These are phyloP conservation scores for Oscheius onirici DNA, from an alignment of 2,888 invertebrate species.

Conservation along the genomic window DNA sequence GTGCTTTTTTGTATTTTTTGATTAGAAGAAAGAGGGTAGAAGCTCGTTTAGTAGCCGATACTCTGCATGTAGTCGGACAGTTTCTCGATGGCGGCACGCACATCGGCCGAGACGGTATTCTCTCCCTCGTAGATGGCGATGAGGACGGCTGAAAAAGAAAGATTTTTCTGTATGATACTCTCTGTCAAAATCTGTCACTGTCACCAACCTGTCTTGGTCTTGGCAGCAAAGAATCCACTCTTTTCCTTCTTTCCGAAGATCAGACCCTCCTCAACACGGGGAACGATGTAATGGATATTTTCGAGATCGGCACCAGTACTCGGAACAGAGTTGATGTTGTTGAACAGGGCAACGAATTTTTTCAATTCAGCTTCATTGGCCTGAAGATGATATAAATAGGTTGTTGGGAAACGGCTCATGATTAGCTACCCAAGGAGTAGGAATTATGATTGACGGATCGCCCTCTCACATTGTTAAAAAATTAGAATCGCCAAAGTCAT, in stretches of 20 bases:
- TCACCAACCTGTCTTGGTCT: constrained; percentile 59
- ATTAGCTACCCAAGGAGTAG: background rate
- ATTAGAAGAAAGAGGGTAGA: background rate
- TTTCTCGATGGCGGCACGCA: constrained; percentile 67
- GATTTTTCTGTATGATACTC: background rate
- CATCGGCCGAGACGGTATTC: constrained; percentile 57
- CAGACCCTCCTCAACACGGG: constrained; percentile 67
- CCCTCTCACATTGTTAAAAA: no score
- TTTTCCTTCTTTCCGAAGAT: constrained; percentile 71
- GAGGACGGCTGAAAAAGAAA: constrained; percentile 58
- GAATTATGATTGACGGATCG: background rate
- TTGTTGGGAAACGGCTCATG: background rate
- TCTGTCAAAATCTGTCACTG: background rate
- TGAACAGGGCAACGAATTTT: constrained; percentile 63
- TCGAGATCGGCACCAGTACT: constrained; percentile 65
- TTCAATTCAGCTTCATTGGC: constrained; percentile 66
- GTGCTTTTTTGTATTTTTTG: background rate
- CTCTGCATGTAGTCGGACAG: constrained; percentile 59
- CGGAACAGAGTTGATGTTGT: constrained; percentile 55
- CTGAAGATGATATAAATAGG: constrained; percentile 44
- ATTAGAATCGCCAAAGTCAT: no score
- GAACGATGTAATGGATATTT: constrained; percentile 69
- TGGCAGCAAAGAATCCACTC: constrained; percentile 70
- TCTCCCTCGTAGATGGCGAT: constrained; percentile 71
- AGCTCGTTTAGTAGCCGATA: constrained; percentile 57